These are phyloP conservation scores for Perca flavescens DNA, from an alignment of 2,113 vertebrate species.

Conservation along the genomic window DNA sequence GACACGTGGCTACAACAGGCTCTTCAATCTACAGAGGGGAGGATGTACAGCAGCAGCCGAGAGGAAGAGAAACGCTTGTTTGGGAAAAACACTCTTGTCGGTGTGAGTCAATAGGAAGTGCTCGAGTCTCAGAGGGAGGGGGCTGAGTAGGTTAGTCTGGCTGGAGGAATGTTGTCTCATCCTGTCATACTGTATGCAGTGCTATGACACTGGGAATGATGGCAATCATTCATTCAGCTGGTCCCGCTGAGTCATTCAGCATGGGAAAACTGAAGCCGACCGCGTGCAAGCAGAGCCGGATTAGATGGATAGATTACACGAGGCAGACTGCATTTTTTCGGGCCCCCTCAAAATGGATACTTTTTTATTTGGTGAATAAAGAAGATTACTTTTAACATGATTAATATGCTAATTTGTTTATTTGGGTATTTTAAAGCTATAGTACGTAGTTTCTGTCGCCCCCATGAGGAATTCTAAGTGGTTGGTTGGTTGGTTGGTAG, in stretches of 20 bases:
- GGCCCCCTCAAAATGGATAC: no score
- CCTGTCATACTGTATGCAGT: conserved; percentile 29
- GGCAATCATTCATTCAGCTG: conserved; percentile 45
- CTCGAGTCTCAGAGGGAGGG: conserved; percentile 43
- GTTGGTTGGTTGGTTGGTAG: no score
- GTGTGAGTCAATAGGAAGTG: conserved; percentile 74
- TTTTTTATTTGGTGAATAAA: no score
- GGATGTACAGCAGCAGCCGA: conserved; percentile 46
- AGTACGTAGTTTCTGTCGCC: no score
- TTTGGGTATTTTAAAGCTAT: no score
- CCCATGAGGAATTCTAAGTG: no score
- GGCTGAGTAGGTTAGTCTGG: conserved; percentile 31
- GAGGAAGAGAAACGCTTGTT: conserved; percentile 67
- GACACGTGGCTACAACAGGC: not conserved
- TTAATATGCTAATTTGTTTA: no score
- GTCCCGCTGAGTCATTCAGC: conserved; percentile 30
- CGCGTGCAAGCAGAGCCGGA: not conserved
- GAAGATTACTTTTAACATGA: no score
- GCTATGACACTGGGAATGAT: conserved; percentile 40
- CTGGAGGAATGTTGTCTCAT: conserved; percentile 62
- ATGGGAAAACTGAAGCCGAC: conserved; percentile 18
- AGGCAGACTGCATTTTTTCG: no score
- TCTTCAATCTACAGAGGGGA: conserved; percentile 41
- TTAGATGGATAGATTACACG: no score
- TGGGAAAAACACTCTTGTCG: conserved; percentile 42